These are phyloP conservation scores for Porites lutea DNA, from an alignment of 64 coral and sea anemone genomes.

Conservation along the genomic window DNA sequence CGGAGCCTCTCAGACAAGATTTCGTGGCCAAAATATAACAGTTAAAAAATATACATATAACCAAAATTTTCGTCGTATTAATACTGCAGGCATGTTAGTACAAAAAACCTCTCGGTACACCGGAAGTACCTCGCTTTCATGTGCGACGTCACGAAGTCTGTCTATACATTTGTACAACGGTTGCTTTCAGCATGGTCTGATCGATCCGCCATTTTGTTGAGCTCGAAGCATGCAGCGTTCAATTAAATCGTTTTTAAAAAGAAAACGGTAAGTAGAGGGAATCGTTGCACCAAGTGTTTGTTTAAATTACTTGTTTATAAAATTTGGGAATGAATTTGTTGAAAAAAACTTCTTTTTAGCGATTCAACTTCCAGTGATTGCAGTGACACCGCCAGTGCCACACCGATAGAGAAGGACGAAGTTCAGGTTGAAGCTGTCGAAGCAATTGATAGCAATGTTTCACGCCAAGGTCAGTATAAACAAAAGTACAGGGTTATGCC, in stretches of 20 bases:
- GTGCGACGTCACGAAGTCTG: conserved; percentile 59
- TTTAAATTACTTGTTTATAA: conserved; percentile 68
- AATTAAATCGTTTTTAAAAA: conserved; percentile 62
- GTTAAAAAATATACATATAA: no score
- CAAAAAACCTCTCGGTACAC: conserved; percentile 46
- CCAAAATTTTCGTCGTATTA: no score
- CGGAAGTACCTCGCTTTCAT: conserved; percentile 66
- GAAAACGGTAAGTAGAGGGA: conserved; percentile 62
- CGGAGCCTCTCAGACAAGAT: no score
- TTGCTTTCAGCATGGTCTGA: conserved; percentile 34
- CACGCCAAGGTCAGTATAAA: conserved; percentile 48
- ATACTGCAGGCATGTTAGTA: conserved; percentile 29
- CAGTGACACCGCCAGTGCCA: conserved; percentile 38
- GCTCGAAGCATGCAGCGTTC: conserved; percentile 49
- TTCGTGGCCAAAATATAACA: background rate
- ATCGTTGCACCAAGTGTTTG: conserved; percentile 55
- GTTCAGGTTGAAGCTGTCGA: conserved; percentile 38
- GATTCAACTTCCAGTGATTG: conserved; percentile 31
- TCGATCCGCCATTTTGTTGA: conserved; percentile 54
- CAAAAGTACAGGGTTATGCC: conserved; percentile 42
- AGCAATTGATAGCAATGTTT: conserved; percentile 49
- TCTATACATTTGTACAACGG: conserved; percentile 61
- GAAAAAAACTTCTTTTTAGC: conserved; percentile 32
- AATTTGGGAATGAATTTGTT: conserved; percentile 40
- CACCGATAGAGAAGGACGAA: conserved; percentile 41